Percentiles rank a stretch among this genome's conserved stretches.
These are phyloP conservation scores for Nematopogon swammerdamellus DNA, from an alignment of 2,888 invertebrate genomes.

Conservation along the genomic window DNA sequence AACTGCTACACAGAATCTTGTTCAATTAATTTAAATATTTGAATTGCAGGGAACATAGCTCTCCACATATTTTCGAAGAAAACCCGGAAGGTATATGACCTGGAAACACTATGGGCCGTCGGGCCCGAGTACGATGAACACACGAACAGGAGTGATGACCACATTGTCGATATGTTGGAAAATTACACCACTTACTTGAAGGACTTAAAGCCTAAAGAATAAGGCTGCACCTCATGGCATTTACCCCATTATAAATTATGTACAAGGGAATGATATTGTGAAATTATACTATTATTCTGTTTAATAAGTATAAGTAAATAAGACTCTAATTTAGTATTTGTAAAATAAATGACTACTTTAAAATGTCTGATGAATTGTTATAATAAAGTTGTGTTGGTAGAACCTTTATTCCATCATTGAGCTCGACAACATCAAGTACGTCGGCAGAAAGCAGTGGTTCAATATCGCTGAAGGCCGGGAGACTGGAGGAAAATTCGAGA, in stretches of 20 bases:
- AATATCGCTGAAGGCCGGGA: too few relatives aligned
- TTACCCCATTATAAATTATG: background rate
- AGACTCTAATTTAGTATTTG: background rate
- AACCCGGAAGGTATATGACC: constrained; percentile 71
- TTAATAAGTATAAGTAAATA: background rate
- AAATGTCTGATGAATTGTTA: too few relatives aligned
- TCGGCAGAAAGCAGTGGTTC: too few relatives aligned
- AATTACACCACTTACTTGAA: constrained; percentile 63
- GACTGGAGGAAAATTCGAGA: too few relatives aligned
- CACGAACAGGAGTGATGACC: constrained; percentile 57
- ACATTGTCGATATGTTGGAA: constrained; percentile 62
- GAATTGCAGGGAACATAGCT: constrained; percentile 84
- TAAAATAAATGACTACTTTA: too few relatives aligned
- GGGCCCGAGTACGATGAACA: constrained; percentile 78
- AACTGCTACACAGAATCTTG: too few relatives aligned
- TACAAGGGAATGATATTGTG: background rate
- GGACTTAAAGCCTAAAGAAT: constrained; percentile 60
- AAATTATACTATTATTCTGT: constrained; percentile 1
- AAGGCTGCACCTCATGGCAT: too few relatives aligned
- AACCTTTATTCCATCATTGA: too few relatives aligned
- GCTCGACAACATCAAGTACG: too few relatives aligned
- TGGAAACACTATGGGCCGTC: constrained; percentile 89
- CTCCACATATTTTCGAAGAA: constrained; percentile 80
- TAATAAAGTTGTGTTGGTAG: too few relatives aligned
- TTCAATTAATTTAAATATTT: constrained; percentile 12